Percentiles rank a stretch among this genome's conserved stretches.
phyloP scores from a whole-genome alignment of 2,113 vertebrate species.

The Tringa solitaria region DNA sequence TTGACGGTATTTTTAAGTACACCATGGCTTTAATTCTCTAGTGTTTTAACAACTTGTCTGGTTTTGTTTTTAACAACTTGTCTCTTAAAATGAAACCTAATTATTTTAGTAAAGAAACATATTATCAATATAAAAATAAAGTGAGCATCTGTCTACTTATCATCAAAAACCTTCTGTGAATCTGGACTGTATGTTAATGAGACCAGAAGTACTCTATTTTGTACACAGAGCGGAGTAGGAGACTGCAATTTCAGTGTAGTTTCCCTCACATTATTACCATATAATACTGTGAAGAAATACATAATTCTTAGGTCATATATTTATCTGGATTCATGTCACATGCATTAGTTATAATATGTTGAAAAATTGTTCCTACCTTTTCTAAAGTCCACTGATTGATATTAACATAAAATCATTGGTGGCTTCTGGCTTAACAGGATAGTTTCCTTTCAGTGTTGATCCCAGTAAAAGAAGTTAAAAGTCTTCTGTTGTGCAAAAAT shows the following conservation, averaged over 20 bases:
- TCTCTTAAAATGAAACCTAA: slow-evolving; percentile 45
- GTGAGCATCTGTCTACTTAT: slow-evolving; percentile 44
- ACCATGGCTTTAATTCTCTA: slow-evolving; percentile 9
- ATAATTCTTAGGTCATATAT: neutral
- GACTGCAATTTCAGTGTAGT: neutral
- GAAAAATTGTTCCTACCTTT: neutral
- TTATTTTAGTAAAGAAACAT: slow-evolving; percentile 56
- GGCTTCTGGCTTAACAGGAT: neutral
- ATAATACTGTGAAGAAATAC: neutral
- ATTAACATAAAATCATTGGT: neutral
- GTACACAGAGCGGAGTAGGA: neutral
- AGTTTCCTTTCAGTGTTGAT: neutral
- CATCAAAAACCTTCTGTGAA: slow-evolving; percentile 31
- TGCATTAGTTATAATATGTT: neutral
- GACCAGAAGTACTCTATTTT: neutral
- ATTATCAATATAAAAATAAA: slow-evolving; percentile 55
- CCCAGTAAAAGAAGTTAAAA: neutral
- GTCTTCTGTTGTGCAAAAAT: neutral
- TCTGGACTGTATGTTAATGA: slow-evolving; percentile 11
- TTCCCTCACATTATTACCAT: neutral
- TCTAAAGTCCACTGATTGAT: neutral
- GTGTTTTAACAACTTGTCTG: slow-evolving; percentile 55
- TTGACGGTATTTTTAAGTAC: slow-evolving; percentile 39
- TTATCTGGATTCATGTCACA: neutral
- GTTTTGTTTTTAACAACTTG: slow-evolving; percentile 58